These are phyloP conservation scores for Psilopsiagon aymara DNA, from an alignment of 2,113 vertebrate species.

Conservation along the genomic window DNA sequence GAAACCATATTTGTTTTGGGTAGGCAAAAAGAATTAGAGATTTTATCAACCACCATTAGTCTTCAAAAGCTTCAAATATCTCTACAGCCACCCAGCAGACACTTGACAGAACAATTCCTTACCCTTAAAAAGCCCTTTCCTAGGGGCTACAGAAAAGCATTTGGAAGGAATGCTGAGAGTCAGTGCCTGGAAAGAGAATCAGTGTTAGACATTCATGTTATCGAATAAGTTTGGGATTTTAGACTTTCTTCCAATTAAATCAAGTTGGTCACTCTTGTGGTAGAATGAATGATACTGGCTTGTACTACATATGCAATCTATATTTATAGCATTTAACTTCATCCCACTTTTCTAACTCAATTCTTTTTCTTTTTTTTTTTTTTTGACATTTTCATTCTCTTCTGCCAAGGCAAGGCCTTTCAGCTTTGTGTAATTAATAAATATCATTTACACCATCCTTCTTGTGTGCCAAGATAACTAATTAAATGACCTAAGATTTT, in stretches of 20 bases:
- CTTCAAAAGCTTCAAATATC: not conserved
- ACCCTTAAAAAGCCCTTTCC: not conserved
- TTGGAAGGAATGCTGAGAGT: not conserved
- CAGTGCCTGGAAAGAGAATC: not conserved
- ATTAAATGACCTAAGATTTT: conserved; percentile 11
- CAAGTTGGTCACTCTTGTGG: not conserved
- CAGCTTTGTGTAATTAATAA: not conserved
- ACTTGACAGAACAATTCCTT: not conserved
- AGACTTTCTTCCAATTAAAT: not conserved
- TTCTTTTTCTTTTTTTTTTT: not conserved
- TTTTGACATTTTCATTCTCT: not conserved
- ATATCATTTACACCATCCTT: not conserved
- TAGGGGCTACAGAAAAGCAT: not conserved
- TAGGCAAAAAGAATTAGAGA: not conserved
- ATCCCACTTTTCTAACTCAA: not conserved
- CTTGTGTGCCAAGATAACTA: not conserved
- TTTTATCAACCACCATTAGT: not conserved
- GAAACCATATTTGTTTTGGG: not conserved
- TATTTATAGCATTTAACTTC: not conserved
- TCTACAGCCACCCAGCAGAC: not conserved
- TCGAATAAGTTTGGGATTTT: not conserved
- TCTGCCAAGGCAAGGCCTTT: not conserved
- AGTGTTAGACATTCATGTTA: not conserved
- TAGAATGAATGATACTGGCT: not conserved
- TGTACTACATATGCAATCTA: not conserved